phyloP scores from a whole-genome alignment of 2,888 invertebrate genomes.

The Trypoxylon attenuatum region DNA sequence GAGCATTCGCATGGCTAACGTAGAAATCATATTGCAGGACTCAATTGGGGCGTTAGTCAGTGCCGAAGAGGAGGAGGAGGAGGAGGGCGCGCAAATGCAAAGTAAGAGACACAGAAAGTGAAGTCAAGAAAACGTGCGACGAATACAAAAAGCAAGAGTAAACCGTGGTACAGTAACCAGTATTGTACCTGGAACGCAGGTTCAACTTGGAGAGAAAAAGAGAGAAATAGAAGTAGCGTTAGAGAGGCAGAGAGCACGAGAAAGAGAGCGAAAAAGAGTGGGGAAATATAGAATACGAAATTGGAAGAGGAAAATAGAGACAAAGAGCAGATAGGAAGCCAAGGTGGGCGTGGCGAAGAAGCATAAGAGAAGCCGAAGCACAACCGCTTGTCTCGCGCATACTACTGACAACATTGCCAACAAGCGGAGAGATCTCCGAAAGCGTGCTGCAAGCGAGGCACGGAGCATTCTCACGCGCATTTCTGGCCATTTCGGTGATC shows the following conservation, averaged over 20 bases:
- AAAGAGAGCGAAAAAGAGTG: not conserved
- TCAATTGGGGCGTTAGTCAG: not conserved
- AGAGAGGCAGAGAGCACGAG: not conserved
- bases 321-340: slow-evolving; percentile 7
- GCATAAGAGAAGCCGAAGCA: slow-evolving; percentile 24
- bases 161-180: not conserved
- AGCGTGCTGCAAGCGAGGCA: not conserved
- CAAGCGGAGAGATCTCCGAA: slow-evolving; percentile 9
- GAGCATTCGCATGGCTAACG: not conserved
- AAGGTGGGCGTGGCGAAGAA: slow-evolving; percentile 8
- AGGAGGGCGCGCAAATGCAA: slow-evolving; percentile 7
- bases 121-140: not conserved
- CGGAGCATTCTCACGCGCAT: not conserved
- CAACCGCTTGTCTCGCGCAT: slow-evolving; percentile 27
- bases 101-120: not conserved
- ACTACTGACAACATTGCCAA: slow-evolving; percentile 4
- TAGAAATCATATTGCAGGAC: not conserved
- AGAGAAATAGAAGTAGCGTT: not conserved
- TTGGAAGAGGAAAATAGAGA: not conserved
- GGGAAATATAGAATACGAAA: no score
- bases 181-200: not conserved
- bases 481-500: not conserved
- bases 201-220: not conserved
- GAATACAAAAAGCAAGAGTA: not conserved
- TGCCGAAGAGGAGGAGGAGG: slow-evolving; percentile 6